Evolutionary conservation across 2,888 invertebrate species (phyloP).

Genomic region (Onchidella celtica): DNA sequence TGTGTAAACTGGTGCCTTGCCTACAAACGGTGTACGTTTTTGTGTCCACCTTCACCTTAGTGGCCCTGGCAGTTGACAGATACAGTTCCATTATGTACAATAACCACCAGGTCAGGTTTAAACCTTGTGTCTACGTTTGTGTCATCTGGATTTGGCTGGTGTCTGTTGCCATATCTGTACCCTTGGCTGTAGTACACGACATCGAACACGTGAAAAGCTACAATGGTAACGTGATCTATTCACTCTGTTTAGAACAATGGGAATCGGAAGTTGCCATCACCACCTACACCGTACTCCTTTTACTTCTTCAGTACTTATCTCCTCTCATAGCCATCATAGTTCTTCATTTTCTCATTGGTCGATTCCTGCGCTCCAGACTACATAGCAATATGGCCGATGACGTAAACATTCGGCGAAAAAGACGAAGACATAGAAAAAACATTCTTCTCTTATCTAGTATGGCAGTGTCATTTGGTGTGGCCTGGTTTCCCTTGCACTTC

Average conservation of each 20-base stretch:
- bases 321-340: slow-evolving; percentile 62
- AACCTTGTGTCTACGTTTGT: slow-evolving; percentile 32
- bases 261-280: slow-evolving; percentile 55
- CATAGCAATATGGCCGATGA: slow-evolving; percentile 62
- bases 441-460: slow-evolving; percentile 73
- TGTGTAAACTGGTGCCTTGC: slow-evolving; percentile 65
- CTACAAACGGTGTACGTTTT: slow-evolving; percentile 65
- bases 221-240: slow-evolving; percentile 76
- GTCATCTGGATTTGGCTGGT: slow-evolving; percentile 61
- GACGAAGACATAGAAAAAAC: slow-evolving; percentile 73
- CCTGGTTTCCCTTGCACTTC: slow-evolving; percentile 70
- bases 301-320: slow-evolving; percentile 66
- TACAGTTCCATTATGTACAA: slow-evolving; percentile 62
- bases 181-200: slow-evolving; percentile 60
- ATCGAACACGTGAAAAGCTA: slow-evolving; percentile 66
- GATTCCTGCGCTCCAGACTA: slow-evolving; percentile 71
- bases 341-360: slow-evolving; percentile 71
- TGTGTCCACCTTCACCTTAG: slow-evolving; percentile 65
- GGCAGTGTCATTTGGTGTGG: slow-evolving; percentile 65
- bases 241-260: slow-evolving; percentile 72
- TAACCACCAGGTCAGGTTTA: slow-evolving; percentile 46
- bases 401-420: slow-evolving; percentile 58
- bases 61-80: slow-evolving; percentile 65
- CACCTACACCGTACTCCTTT: slow-evolving; percentile 59
- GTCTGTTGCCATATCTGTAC: slow-evolving; percentile 60